Evolutionary conservation across 2,797 vertebrate genomes (phyloP).

Genomic region (Sandelia bainsii): DNA sequence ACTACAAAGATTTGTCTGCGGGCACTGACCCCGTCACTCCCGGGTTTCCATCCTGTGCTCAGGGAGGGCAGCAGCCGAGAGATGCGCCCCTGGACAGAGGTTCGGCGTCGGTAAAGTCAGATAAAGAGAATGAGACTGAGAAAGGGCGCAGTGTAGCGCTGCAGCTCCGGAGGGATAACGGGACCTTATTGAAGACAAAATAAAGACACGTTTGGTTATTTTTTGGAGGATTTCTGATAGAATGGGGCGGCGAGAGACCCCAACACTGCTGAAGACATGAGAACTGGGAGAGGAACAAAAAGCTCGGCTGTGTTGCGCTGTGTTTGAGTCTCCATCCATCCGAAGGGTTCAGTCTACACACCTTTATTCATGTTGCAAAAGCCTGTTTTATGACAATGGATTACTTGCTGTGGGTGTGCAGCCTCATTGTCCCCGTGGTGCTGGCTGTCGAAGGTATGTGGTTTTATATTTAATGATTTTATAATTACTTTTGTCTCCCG

Average conservation of each 20-base stretch:
- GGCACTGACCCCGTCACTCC: not conserved
- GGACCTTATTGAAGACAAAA: constrained; percentile 42
- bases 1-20: constrained; percentile 39
- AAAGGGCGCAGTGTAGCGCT: constrained; percentile 53
- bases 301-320: constrained; percentile 62
- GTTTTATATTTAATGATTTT: constrained; percentile 11
- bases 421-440: constrained; percentile 82
- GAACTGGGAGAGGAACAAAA: constrained; percentile 53
- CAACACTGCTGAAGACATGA: constrained; percentile 59
- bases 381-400: constrained; percentile 87
- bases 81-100: constrained; percentile 67
- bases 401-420: constrained; percentile 87
- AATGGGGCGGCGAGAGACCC: constrained; percentile 52
- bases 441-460: constrained; percentile 86
- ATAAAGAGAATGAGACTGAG: constrained; percentile 59
- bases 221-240: constrained; percentile 9
- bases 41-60: constrained; percentile 9
- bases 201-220: constrained; percentile 3
- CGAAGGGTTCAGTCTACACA: constrained; percentile 65
- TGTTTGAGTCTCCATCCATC: constrained; percentile 70
- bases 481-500: constrained; percentile 43
- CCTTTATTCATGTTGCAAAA: constrained; percentile 83
- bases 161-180: constrained; percentile 37
- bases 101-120: constrained; percentile 58
- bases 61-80: constrained; percentile 22